Evolutionary conservation across 1,140 invertebrate genomes (phyloP).

Genomic region (Mylabris phalerata): DNA sequence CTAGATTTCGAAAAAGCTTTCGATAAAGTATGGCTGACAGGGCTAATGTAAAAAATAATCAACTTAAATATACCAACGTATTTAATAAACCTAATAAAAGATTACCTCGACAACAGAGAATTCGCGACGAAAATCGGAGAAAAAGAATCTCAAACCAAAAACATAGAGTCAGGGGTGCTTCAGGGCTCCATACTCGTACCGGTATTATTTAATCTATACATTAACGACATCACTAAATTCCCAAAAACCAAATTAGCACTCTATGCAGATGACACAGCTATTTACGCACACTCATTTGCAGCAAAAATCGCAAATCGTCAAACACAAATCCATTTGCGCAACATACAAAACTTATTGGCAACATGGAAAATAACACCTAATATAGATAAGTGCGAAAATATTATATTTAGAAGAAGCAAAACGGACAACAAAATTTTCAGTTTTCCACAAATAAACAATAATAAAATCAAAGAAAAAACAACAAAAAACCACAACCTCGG

Average conservation of each 20-base stretch:
- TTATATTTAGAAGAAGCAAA: constrained; percentile 4
- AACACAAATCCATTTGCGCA: neutral
- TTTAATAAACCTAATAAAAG: constrained; percentile 25
- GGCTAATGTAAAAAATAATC: constrained; percentile 32
- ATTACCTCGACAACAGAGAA: constrained; percentile 21
- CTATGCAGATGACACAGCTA: constrained; percentile 3
- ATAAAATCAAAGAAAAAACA: constrained; percentile 7
- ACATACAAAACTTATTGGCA: too few species aligned
- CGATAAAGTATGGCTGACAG: constrained; percentile 34
- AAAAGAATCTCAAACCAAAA: neutral
- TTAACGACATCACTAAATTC: constrained; percentile 32
- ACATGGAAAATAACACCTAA: constrained; percentile 1
- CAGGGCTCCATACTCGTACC: too few species aligned
- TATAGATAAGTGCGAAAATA: constrained; percentile 6
- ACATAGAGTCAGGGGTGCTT: neutral
- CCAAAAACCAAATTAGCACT: constrained; percentile 1
- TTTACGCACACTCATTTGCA: neutral
- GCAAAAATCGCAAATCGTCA: constrained; percentile 9
- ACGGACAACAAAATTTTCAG: constrained; percentile 16
- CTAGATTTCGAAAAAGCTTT: constrained; percentile 38
- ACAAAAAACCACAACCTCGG: constrained; percentile 18
- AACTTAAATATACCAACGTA: constrained; percentile 6
- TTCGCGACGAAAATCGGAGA: constrained; percentile 25
- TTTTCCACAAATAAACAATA: constrained; percentile 16
- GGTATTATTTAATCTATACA: neutral